Conservation (phyloP, 2,888 invertebrate species). For the Halictus ligatus region DNA sequence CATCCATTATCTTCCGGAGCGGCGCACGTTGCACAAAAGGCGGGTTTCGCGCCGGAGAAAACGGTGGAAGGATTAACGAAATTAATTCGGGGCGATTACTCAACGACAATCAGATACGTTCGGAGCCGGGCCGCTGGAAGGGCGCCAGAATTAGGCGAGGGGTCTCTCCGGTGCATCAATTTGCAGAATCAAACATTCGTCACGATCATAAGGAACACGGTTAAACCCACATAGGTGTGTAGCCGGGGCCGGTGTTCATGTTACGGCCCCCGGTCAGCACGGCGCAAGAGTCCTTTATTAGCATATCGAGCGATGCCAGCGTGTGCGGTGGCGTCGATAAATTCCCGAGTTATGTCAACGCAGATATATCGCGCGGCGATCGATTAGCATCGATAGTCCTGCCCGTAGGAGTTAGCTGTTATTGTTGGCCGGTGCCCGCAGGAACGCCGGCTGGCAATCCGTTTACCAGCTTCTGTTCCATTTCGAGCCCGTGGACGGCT, state of each 20-base stretch:
- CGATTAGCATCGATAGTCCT: slow-evolving; percentile 81
- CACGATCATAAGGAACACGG: slow-evolving; percentile 37
- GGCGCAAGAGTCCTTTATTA: slow-evolving; percentile 72
- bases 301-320: slow-evolving; percentile 71
- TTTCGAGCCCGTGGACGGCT: slow-evolving; percentile 17
- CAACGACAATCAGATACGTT: slow-evolving; percentile 1
- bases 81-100: slow-evolving; percentile 8
- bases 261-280: slow-evolving; percentile 33
- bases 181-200: slow-evolving; percentile 43
- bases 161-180: slow-evolving; percentile 28
- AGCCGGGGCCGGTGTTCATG: slow-evolving; percentile 28
- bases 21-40: neutral
- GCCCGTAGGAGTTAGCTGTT: slow-evolving; percentile 70
- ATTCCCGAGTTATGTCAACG: slow-evolving; percentile 80
- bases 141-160: slow-evolving; percentile 2
- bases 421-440: slow-evolving; percentile 70
- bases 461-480: slow-evolving; percentile 57
- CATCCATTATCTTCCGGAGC: neutral
- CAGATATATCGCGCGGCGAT: slow-evolving; percentile 78
- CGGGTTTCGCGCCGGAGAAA: neutral
- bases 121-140: neutral
- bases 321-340: slow-evolving; percentile 77
- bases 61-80: slow-evolving; percentile 11
- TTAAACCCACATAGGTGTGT: slow-evolving; percentile 47
- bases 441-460: slow-evolving; percentile 69